Percentiles rank a stretch among this genome's conserved stretches.
These are phyloP conservation scores for Labeo calbasu DNA, from an alignment of 2,797 vertebrate genomes.

Conservation along the genomic window DNA sequence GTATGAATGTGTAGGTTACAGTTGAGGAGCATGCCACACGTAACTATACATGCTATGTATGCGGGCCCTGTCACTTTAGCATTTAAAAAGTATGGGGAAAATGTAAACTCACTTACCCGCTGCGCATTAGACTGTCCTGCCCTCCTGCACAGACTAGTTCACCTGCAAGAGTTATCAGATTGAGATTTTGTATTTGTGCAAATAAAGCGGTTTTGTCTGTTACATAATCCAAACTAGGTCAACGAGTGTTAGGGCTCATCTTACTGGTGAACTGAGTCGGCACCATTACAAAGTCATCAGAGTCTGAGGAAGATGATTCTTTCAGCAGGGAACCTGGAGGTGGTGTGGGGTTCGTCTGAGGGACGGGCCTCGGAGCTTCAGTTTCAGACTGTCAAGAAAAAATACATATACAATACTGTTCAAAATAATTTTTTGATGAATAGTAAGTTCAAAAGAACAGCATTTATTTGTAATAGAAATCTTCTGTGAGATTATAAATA, in stretches of 20 bases:
- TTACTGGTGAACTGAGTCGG: slow-evolving; percentile 88
- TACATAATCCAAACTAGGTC: slow-evolving; percentile 10
- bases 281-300: slow-evolving; percentile 94
- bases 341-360: slow-evolving; percentile 76
- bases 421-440: neutral
- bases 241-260: slow-evolving; percentile 26
- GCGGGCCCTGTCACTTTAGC: neutral
- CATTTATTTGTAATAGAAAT: neutral
- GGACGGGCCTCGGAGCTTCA: slow-evolving; percentile 82
- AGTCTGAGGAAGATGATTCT: slow-evolving; percentile 82
- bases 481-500: neutral
- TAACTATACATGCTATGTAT: neutral
- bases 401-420: neutral
- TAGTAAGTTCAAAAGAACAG: neutral
- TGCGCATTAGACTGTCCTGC: slow-evolving; percentile 88
- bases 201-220: neutral
- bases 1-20: slow-evolving; percentile 5
- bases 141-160: slow-evolving; percentile 74
- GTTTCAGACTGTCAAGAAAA: slow-evolving; percentile 80
- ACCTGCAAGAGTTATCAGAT: neutral
- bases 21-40: neutral
- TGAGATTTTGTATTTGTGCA: neutral
- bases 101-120: slow-evolving; percentile 80
- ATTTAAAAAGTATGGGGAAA: neutral
- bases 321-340: slow-evolving; percentile 79